Base-by-base conservation (phyloP, 2,888 invertebrate genomes). In the Artemia sp. region DNA sequence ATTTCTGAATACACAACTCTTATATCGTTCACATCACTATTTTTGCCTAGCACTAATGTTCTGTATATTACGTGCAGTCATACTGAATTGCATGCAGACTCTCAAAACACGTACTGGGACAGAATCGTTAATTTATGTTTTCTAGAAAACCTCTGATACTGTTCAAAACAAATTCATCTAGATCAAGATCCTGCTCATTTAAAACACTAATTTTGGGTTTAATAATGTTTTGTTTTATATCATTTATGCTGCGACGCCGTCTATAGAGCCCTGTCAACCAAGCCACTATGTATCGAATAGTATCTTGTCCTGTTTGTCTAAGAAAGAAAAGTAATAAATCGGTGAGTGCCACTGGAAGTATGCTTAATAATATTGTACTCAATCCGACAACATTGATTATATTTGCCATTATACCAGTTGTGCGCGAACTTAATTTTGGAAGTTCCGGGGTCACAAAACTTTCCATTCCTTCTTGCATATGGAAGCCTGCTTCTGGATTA, bases 401-500 rank as follows among this genome's bases (percentile, higher is more conserved):
- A 9, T 24, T 24, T 19, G 64, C 9, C 24, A 58, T 11, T 24
- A 58, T 19, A 8, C 14, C 64, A 58, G 12, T 24, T 19, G 64
- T n/a, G n/a, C 2, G n/a, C n/a, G 14, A 9, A 58, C 64, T 58
- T 19, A 58, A 24, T 58, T 24, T 58, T 58, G 64, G 64, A 24
- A 58, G 64, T 10, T n/a, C 64, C 24, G 64, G 64, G 24, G 10
- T 11, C 24, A 58, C n/a, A 24, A 19, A 58, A 19, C 14, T 19
- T 10, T 58, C 64, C 64, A 58, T 58, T n/a, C 64, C 64, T 58
- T 58, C 64, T 58, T 58, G 64, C 8, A 58, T n/a, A 9, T 58
- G 64, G 10, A 58, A 58, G 11, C 64, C 64, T 8, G 64, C 64
- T 19, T 58, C 64, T n/a, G 14, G n/a, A 24, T 58, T 58, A n/a